Evolutionary conservation across 2,797 vertebrate species (phyloP), one percentile per base, ranked within the genome.

Genomic region (Coccyzus lansbergi): DNA sequence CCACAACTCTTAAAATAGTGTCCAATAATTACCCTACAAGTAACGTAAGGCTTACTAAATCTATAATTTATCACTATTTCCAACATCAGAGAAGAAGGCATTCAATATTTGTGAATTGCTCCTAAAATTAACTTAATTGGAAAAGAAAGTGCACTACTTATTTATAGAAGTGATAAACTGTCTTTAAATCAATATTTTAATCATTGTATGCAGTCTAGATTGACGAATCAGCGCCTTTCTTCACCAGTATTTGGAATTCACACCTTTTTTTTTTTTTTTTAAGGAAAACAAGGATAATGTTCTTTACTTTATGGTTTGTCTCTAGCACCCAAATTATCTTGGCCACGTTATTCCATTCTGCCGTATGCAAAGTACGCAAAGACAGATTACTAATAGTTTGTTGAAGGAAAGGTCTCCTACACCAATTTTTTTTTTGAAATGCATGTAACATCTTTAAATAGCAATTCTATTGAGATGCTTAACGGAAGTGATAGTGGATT

Each of bases 131-230:
- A 89, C 69, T 83, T 71, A 49, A 75, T 12, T 52, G 49, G 31
- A 80, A 83, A 94, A 86, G 36, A 52, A 82, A 79, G 33, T 40
- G 42, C 21, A 80, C 21, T 72, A 69, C 9, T 49, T 21, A 84
- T 62, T 84, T 89, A 80, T 5, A 34, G 48, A 87, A 77, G n/a
- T 52, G 24, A 81, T 51, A 85, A 68, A 63, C 24, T 63, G 31
- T 44, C 31, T 79, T 83, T 80, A 74, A 79, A 89, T 60, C 64
- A 91, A 21, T 84, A 89, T 63, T 92, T 88, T 85, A 90, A 85
- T 80, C 69, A 85, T 26, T 49, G 17, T 18, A 56, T 31, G 8
- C 44, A 80, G 28, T 77, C 49, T 52, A 83, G 26, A 64, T 93
- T 58, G 75, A 71, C 1, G 3, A 74, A 86, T 42, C n/a, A 68